Evolutionary conservation across 2,797 vertebrate genomes (phyloP), one percentile per base, ranked within the genome.

Genomic region (Acanthurus lineatus): DNA sequence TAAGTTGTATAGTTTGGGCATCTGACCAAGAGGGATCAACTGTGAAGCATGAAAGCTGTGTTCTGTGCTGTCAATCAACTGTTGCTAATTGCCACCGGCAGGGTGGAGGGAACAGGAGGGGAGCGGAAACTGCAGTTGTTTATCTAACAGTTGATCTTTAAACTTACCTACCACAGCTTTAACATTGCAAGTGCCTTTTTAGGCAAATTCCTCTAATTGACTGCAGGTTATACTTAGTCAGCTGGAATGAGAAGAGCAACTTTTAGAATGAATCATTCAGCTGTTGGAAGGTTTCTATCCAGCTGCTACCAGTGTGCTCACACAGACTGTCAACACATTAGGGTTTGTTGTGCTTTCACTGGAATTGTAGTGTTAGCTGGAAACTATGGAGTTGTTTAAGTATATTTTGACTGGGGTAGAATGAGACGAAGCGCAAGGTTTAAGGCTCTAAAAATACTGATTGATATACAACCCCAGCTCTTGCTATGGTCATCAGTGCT

Each of bases 111-210:
- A 48, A 45, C 59, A 74, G 79, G 71, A 76, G 71, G 77, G 72
- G 83, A 79, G 14, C 49, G 77, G 77, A 88, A 88, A 85, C 80
- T 77, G 49, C 60, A 57, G 67, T 52, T 87, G 79, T 92, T 92
- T 89, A 89, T 88, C 83, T 88, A 82, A 59, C 80, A 53, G 80
- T 76, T 92, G 89, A 89, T 89, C 90, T 90, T 91, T 86, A 86
- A 89, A 86, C 81, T 76, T 82, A 92, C 90, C 89, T 85, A 85
- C 88, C 90, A 65, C 88, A 81, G 74, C 14, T 74, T 68, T 16
- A 53, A 82, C 83, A 60, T 81, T 56, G 62, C 69, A 80, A 56
- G 66, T 25, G 12, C 58, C 56, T 16, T 81, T 76, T 69, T 14
- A 61, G 47, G 40, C 44, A 9, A 62, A 35, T 61, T 82, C 56